Conservation (phyloP, 2,113 vertebrate genomes). For the Anolis carolinensis region DNA sequence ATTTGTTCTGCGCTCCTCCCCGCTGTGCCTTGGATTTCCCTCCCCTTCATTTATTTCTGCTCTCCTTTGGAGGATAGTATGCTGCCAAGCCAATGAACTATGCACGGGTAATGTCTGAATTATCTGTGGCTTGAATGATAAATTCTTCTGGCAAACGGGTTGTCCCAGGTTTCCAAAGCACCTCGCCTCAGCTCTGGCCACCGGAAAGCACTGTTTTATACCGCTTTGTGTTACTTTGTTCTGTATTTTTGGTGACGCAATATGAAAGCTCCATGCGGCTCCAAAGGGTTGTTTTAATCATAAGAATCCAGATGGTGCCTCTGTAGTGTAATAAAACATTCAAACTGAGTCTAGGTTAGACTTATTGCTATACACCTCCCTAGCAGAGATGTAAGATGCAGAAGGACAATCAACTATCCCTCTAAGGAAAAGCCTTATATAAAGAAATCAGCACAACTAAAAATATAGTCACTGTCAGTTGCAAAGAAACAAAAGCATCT, state of each 20-base stretch:
- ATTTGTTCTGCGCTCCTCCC: slow-evolving; percentile 15
- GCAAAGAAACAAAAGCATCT: background rate
- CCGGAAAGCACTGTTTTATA: background rate
- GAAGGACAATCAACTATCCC: background rate
- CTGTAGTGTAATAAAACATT: slow-evolving; percentile 22
- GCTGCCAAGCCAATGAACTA: slow-evolving; percentile 26
- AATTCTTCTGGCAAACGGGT: slow-evolving; percentile 22
- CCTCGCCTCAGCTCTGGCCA: background rate
- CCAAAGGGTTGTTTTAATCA: slow-evolving; percentile 14
- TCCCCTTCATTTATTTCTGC: slow-evolving; percentile 39
- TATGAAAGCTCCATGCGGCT: slow-evolving; percentile 20
- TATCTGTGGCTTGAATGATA: slow-evolving; percentile 20
- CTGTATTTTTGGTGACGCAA: background rate
- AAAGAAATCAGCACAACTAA: background rate
- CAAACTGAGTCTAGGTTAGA: slow-evolving; percentile 9
- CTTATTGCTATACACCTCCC: slow-evolving; percentile 22
- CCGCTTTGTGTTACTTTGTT: slow-evolving; percentile 9
- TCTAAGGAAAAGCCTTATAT: background rate
- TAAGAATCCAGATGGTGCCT: slow-evolving; percentile 22
- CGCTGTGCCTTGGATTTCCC: slow-evolving; percentile 9
- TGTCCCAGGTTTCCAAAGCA: slow-evolving; percentile 28
- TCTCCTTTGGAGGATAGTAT: slow-evolving; percentile 32
- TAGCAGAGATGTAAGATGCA: background rate
- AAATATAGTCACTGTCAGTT: slow-evolving; percentile 3
- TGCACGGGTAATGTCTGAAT: slow-evolving; percentile 24